phyloP scores from a whole-genome alignment of 2,888 invertebrate species.

The Itoplectis maculator region DNA sequence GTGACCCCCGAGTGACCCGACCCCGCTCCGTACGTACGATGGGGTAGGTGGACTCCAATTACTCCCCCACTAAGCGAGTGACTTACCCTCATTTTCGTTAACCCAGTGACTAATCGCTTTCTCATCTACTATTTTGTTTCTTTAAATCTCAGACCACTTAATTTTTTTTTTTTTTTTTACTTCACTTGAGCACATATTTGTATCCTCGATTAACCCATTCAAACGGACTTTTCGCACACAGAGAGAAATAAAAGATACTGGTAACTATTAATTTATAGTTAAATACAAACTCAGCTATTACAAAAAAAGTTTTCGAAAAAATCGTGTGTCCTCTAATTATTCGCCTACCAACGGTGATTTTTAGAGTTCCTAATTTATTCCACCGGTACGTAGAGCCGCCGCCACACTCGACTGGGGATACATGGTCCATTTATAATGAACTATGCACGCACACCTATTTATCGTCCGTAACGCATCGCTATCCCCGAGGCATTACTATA shows the following conservation, averaged over 20 bases:
- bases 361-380: slow-evolving; percentile 41
- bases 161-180: background rate
- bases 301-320: no score
- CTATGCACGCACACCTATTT: slow-evolving; percentile 46
- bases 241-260: no score
- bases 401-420: slow-evolving; percentile 22
- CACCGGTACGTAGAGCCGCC: background rate
- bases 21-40: slow-evolving; percentile 28
- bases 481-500: slow-evolving; percentile 37
- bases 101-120: slow-evolving; percentile 17
- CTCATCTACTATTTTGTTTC: background rate
- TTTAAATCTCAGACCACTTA: background rate
- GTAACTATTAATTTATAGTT: no score
- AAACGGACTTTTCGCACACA: no score
- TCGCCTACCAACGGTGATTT: slow-evolving; percentile 16
- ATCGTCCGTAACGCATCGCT: slow-evolving; percentile 60
- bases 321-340: slow-evolving; percentile 27
- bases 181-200: background rate
- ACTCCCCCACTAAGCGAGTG: slow-evolving; percentile 3
- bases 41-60: slow-evolving; percentile 44
- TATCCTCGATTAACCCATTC: background rate
- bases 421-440: slow-evolving; percentile 50
- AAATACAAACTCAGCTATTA: no score
- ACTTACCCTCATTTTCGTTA: slow-evolving; percentile 23
- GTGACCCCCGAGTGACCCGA: slow-evolving; percentile 62